Evolutionary conservation across 1,140 invertebrate species (phyloP), one percentile per base, ranked within the genome.

Genomic region (Aphidius ervi): DNA sequence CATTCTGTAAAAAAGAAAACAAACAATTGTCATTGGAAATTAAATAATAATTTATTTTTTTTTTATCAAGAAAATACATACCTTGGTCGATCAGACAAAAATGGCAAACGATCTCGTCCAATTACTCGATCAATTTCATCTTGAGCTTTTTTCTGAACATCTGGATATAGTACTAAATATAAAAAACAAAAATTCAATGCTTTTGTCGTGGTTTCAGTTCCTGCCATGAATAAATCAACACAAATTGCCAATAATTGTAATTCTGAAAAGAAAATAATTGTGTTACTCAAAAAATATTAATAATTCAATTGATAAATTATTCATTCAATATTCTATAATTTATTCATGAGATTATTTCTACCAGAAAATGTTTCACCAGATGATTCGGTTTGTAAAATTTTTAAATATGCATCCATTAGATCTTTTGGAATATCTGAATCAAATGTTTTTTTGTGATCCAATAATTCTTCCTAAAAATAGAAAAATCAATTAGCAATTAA

Each of bases 341-440:
- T 56, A 52, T 56, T 48, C 42, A 31, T 61, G 23, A 23, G 1
- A 42, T 16, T 54, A 31, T 50, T 20, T 45, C 56, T 67, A 81
- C 80, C 80, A 63, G 78, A 75, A 65, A 79, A 81, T 5, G 74
- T 73, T 46, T 68, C 59, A 46, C 72, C 62, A 65, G 39, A 69
- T 55, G 65, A 69, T 61, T 74, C 75, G 7, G 82, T 82, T 56
- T 82, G 77, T 53, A 90, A 71, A 57, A 85, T 83, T 68, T 89
- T 82, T 16, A 95, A 78, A 70, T 94, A 95, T 7, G 87, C 86
- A 67, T 95, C 92, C 84, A 95, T 94, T 20, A 95, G 86, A 77
- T 95, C 92, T 56, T 88, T 82, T 3, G 88, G 86, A 46, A 86
- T 82, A 31, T 82, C 66, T 64, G 79, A 68, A 61, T 84, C 76